Base-by-base conservation (phyloP, 2,888 invertebrate species). In the Ceramica pisi region DNA sequence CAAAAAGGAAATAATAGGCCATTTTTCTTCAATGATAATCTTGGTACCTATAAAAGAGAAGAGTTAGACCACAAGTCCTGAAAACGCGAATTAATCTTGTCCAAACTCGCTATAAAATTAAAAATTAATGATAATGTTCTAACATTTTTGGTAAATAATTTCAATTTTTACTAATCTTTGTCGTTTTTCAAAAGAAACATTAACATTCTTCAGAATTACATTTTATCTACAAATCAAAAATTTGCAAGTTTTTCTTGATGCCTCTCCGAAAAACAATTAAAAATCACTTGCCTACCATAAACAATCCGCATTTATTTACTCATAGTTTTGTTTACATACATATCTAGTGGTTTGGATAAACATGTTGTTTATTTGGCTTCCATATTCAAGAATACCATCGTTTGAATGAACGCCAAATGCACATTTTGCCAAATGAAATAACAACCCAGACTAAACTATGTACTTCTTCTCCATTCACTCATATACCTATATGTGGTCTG, bases 371-470 rank as follows among this genome's bases (percentile, higher is more conserved):
- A 89, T 90, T 94, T 92, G 89, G 91, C 90, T 88, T 82, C 79
- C 83, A 87, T 87, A 86, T 90, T 86, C 87, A 88, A 88, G 89
- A 90, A 90, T 90, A 88, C 70, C 60, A 66, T 75, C 82, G 86
- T 90, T 95, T 95, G 95, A 95, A 93, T 84, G 83, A 75, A 75
- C 86, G 95, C 95, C 95, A 95, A 94, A 90, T 92, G 92, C 91
- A 94, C 83, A 92, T 91, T 91, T 92, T 92, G 94, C 94, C 93
- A 94, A 94, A 91, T 90, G 88, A 89, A 91, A 92, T 91, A 91
- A 92, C 91, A 88, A 87, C 87, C 92, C 95, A 94, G 94, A 94
- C 94, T 82, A 81, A 80, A 81, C 86, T 92, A 89, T 92, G 82
- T 82, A 75, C 81, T 83, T 80, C 79, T 87, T 89, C 88, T 84